phyloP scores from a whole-genome alignment of 2,113 vertebrate species.

The Peromyscus maniculatus region DNA sequence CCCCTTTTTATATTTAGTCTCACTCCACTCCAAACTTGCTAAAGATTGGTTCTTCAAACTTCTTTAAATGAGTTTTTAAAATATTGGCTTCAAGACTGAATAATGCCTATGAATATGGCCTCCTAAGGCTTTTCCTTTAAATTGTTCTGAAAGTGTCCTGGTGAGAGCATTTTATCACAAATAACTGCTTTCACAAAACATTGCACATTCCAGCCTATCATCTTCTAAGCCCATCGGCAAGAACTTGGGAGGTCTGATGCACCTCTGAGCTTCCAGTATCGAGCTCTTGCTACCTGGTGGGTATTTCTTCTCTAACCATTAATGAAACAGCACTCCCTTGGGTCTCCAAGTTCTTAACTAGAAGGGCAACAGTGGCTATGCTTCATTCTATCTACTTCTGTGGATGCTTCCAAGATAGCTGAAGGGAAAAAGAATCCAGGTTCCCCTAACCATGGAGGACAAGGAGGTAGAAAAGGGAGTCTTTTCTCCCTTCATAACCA shows the following conservation, averaged over 20 bases:
- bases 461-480: not conserved
- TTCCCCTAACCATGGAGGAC: not conserved
- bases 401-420: constrained; percentile 50
- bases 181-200: constrained; percentile 55
- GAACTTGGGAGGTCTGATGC: not conserved
- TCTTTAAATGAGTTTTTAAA: constrained; percentile 41
- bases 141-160: constrained; percentile 8
- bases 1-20: not conserved
- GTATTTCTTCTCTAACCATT: constrained; percentile 7
- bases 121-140: constrained; percentile 20
- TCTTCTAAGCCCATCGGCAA: constrained; percentile 48
- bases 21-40: not conserved
- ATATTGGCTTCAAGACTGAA: constrained; percentile 41
- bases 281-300: constrained; percentile 3
- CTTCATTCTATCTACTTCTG: not conserved
- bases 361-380: constrained; percentile 55
- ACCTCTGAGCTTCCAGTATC: not conserved
- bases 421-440: constrained; percentile 29
- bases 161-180: not conserved
- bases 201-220: not conserved
- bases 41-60: not conserved
- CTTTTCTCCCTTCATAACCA: constrained; percentile 60
- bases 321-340: not conserved
- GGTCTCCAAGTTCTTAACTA: constrained; percentile 4
- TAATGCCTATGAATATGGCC: not conserved